Evolutionary conservation across 2,113 vertebrate species (phyloP), one percentile per base, ranked within the genome.

Genomic region (Odontophorus gujanensis): DNA sequence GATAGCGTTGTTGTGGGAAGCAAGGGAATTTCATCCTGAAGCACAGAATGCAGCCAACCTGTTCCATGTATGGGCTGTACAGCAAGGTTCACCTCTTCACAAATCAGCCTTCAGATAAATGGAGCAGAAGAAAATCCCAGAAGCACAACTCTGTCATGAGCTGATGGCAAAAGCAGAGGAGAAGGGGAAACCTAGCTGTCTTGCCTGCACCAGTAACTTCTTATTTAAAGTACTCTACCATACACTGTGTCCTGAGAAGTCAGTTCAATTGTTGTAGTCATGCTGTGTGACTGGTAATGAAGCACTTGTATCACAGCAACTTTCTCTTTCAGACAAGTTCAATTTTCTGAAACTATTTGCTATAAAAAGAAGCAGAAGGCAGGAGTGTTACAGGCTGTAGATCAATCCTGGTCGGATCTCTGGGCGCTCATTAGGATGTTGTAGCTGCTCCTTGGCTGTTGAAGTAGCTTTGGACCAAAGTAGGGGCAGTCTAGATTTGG

Each of bases 81-180:
- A 17, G 58, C 25, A 6, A 18, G 22, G 45, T 32, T 89, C 71
- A 21, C 8, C 43, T 92, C 17, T 20, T 65, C 3, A 8, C 61
- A 18, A 3, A 88, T 24, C 42, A 61, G 45, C 74, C 57, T 51
- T 6, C 78, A 28, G 8, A 11, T 4, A 28, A n/a, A 43, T 90
- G 83, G 74, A 80, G 75, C 84, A 80, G 81, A 57, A 45, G 57
- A 36, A 32, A 47, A 75, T 43, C 79, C 59, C 78, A 42, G 51
- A 9, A 84, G 71, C 14, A 2, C 19, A 12, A 36, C 81, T 81
- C 47, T 0, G 1, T 28, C 22, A 5, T 42, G 43, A 19, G 4
- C 67, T 24, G 48, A 4, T 68, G 85, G 73, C 63, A 72, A 22
- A 34, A 30, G 24, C 59, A 22, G 69, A 63, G 61, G 48, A 57